Evolutionary conservation across 2,888 invertebrate species (phyloP), one percentile per base, ranked within the genome.

Genomic region (Scaeva pyrastri): DNA sequence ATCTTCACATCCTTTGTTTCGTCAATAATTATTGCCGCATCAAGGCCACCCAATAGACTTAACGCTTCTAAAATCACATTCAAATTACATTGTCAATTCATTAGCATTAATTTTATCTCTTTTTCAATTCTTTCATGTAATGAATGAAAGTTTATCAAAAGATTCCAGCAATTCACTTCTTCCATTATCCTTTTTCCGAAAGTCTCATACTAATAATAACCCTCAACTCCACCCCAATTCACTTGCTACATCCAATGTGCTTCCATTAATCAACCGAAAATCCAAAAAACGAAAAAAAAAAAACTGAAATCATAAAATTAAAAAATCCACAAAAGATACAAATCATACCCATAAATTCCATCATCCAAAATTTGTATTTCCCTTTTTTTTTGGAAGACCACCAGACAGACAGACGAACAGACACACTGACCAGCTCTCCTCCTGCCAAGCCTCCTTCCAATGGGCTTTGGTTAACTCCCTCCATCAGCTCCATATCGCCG

Each of bases 211-310:
- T 31, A 39, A 14, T 75, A 76, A 76, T 31, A 70, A 75, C 43
- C 39, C 19, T 48, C 76, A 52, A 52, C 64, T 79, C 79, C 58
- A 66, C 70, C 70, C 74, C 79, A 79, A 84, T 84, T 45, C 84
- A 75, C 79, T 79, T 84, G 84, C 71, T 84, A 26, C 50, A 31
- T 71, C 64, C 84, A 58, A 56, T 21, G 55, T 23, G 45, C 56
- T 56, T 74, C 79, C 84, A 79, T 84, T 79, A 84, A 79, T 84
- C 84, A 84, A 71, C 74, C 74, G 58, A n/a, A 43, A 48, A 62
- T 31, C 41, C 36, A 2, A 43, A 68, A 52, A 26, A 23, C n/a
- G n/a, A n/a, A 64, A 71, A 70, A 31, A 36, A 36, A 16, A 39
- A 14, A 52, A 31, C 31, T 31, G 14, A 50, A 11, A 39, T 60